phyloP scores from a whole-genome alignment of 2,888 invertebrate genomes.

The Brenthis daphne region DNA sequence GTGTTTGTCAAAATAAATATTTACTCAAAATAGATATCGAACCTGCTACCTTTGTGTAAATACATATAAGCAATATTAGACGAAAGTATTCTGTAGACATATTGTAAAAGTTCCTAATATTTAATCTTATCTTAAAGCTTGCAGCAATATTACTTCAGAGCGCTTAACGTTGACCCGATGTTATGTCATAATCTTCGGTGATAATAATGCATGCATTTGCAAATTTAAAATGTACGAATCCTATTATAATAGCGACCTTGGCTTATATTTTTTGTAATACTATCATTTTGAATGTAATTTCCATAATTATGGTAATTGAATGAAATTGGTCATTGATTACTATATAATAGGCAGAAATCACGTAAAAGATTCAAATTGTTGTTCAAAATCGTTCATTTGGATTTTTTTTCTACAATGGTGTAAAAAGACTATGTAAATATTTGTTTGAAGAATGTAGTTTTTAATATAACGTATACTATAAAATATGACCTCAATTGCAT shows the following conservation, averaged over 20 bases:
- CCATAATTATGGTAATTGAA: slow-evolving; percentile 22
- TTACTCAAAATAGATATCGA: too few relatives aligned
- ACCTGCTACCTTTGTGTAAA: too few relatives aligned
- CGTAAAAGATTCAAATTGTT: too few relatives aligned
- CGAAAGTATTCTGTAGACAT: too few relatives aligned
- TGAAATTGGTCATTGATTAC: slow-evolving; percentile 22
- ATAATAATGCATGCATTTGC: slow-evolving; percentile 17
- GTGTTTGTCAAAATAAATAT: too few relatives aligned
- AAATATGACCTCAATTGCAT: background rate
- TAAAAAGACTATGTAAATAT: too few relatives aligned
- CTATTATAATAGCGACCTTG: slow-evolving; percentile 22
- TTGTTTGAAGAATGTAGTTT: too few relatives aligned
- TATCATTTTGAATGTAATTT: slow-evolving; percentile 15
- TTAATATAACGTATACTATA: too few relatives aligned
- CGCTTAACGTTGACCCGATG: background rate
- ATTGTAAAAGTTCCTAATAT: too few relatives aligned
- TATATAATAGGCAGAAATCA: background rate
- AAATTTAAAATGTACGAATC: slow-evolving; percentile 19
- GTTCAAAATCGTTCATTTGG: too few relatives aligned
- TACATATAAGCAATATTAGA: too few relatives aligned
- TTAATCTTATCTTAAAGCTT: background rate
- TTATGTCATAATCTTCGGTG: background rate
- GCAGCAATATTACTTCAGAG: background rate
- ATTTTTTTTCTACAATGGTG: too few relatives aligned
- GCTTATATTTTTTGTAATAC: slow-evolving; percentile 20